phyloP scores from a whole-genome alignment of 1,140 invertebrate species.

The Lerema accius region DNA sequence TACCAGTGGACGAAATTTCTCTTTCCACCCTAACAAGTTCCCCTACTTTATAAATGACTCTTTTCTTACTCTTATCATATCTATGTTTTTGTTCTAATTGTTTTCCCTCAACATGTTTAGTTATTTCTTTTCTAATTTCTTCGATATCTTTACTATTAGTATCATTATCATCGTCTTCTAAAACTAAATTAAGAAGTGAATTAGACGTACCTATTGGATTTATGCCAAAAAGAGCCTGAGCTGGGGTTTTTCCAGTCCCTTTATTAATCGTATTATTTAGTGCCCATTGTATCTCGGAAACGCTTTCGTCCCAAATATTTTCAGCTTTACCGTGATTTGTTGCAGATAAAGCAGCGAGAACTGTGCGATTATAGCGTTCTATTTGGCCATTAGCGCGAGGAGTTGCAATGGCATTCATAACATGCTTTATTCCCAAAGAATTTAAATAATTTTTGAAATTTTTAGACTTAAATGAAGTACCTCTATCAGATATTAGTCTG shows the following conservation, averaged over 20 bases:
- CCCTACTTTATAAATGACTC: conserved; percentile 2
- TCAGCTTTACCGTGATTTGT: background rate
- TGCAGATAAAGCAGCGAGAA: conserved; percentile 4
- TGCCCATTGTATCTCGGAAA: conserved; percentile 7
- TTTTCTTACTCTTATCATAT: background rate
- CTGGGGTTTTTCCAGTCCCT: conserved; percentile 6
- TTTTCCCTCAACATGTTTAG: background rate
- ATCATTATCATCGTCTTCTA: no score
- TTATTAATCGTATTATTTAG: conserved; percentile 28
- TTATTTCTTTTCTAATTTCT: background rate
- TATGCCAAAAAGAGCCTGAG: conserved; percentile 14
- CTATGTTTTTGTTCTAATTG: background rate
- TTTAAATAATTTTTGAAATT: background rate
- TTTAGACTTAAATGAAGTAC: conserved; percentile 10
- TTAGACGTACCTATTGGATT: conserved; percentile 3
- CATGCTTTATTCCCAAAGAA: background rate
- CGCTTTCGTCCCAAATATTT: conserved; percentile 4
- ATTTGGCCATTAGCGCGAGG: conserved; percentile 13
- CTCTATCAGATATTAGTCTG: conserved; percentile 24
- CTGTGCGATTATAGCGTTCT: conserved; percentile 4
- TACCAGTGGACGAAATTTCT: conserved; percentile 18
- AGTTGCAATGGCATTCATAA: background rate
- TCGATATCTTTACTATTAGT: no score
- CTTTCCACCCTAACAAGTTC: conserved; percentile 28
- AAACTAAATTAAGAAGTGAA: no score